Percentiles rank a stretch among this genome's conserved stretches.
These are phyloP conservation scores for Eledona agricola DNA, from an alignment of 2,888 invertebrate genomes.

Conservation along the genomic window DNA sequence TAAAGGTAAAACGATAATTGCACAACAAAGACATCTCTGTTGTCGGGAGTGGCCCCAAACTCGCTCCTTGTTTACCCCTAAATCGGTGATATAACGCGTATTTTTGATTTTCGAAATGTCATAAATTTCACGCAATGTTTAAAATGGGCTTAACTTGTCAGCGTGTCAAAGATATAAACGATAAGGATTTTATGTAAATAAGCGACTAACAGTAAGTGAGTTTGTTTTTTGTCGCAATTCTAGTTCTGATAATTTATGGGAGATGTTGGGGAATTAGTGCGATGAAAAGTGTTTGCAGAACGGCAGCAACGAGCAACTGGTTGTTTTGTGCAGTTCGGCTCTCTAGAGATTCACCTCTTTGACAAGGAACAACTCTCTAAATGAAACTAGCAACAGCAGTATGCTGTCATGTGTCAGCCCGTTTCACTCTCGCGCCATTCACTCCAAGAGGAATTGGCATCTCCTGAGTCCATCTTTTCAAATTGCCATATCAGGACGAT, in stretches of 20 bases:
- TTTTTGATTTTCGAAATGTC: slow-evolving; percentile 23
- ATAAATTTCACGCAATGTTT: slow-evolving; percentile 39
- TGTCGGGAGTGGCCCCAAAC: neutral
- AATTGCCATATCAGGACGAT: slow-evolving; percentile 33
- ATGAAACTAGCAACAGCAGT: slow-evolving; percentile 57
- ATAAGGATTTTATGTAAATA: slow-evolving; percentile 20
- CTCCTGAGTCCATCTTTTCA: slow-evolving; percentile 42
- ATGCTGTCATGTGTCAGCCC: slow-evolving; percentile 59
- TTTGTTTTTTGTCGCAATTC: slow-evolving; percentile 5
- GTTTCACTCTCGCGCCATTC: slow-evolving; percentile 53
- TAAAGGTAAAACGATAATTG: too few relatives aligned
- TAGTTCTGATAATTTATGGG: slow-evolving; percentile 4
- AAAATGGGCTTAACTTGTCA: slow-evolving; percentile 46
- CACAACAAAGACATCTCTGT: slow-evolving; percentile 1
- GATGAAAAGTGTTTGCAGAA: slow-evolving; percentile 18
- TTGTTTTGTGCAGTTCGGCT: slow-evolving; percentile 33
- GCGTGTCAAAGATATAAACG: slow-evolving; percentile 31
- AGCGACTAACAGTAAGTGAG: slow-evolving; percentile 10
- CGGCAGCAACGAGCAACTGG: slow-evolving; percentile 23
- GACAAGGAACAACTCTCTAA: slow-evolving; percentile 56
- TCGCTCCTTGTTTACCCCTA: slow-evolving; percentile 15
- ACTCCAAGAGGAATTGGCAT: slow-evolving; percentile 46
- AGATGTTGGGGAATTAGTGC: slow-evolving; percentile 13
- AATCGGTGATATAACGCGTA: slow-evolving; percentile 23
- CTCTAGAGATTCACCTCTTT: slow-evolving; percentile 52